A percentile compares a stretch with the other conserved stretches of the same genome.
These are phyloP conservation scores for Ditylenchus weischeri DNA, from an alignment of 2,888 invertebrate species.

Conservation along the genomic window DNA sequence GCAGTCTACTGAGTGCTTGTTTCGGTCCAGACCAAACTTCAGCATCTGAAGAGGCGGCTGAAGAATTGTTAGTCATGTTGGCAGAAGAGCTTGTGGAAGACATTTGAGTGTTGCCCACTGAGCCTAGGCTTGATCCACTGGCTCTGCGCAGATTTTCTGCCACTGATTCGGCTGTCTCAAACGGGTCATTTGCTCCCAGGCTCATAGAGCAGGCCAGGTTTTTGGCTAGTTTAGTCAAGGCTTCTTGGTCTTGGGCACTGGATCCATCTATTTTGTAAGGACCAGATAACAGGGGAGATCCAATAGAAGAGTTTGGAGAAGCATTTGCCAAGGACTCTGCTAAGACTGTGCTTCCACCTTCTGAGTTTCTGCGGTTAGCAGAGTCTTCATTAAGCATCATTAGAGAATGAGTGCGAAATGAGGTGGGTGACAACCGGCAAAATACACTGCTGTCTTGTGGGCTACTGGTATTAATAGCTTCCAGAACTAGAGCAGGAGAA, in stretches of 20 bases:
- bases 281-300: too few species aligned
- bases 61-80: too few species aligned
- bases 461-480: not conserved
- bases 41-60: not conserved
- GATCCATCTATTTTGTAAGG: too few species aligned
- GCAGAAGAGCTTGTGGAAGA: not conserved
- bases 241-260: too few species aligned
- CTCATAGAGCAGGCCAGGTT: too few species aligned
- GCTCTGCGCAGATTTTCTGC: not conserved
- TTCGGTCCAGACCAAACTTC: not conserved
- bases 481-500: not conserved
- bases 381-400: not conserved
- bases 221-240: too few species aligned
- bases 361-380: not conserved
- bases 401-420: not conserved
- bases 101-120: not conserved
- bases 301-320: not conserved
- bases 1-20: slow-evolving; percentile 1
- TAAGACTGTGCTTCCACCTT: slow-evolving; percentile 2
- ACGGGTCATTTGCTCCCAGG: too few species aligned
- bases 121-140: slow-evolving; percentile 8
- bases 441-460: not conserved
- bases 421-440: not conserved
- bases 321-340: not conserved
- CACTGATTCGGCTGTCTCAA: too few species aligned